Conservation (phyloP, 92 coral and sea anemone species). For the Epizoanthus stellaris region DNA sequence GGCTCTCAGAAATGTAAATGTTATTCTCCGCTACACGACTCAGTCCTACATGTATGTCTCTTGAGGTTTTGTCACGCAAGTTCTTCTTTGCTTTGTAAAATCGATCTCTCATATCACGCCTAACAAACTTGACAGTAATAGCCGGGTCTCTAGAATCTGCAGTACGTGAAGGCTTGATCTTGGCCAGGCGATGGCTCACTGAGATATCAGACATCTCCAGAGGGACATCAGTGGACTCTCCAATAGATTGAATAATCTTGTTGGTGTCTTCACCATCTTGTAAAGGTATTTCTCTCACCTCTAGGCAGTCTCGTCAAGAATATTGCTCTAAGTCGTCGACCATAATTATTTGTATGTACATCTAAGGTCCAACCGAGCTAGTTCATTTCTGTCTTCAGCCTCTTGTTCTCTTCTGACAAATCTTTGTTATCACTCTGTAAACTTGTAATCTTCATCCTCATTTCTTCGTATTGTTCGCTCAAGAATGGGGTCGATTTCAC, state of each 20-base stretch:
- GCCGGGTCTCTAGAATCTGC: constrained; percentile 3
- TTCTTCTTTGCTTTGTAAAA: not conserved
- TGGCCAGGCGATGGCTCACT: too few relatives aligned
- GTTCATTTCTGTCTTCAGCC: constrained; percentile 2
- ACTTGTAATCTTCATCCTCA: not conserved
- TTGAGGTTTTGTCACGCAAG: constrained; percentile 11
- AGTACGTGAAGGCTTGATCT: constrained; percentile 1
- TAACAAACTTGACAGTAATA: constrained; percentile 1
- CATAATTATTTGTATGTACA: not conserved
- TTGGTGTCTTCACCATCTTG: too few relatives aligned
- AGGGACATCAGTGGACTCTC: not conserved
- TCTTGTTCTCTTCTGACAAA: not conserved
- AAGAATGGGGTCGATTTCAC: not conserved
- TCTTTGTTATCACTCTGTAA: not conserved
- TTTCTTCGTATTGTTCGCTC: constrained; percentile 13
- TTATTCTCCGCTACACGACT: constrained; percentile 26
- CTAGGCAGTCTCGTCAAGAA: too few relatives aligned
- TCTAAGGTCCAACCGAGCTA: not conserved
- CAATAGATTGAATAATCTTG: too few relatives aligned
- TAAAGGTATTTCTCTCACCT: too few relatives aligned
- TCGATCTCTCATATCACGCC: constrained; percentile 5
- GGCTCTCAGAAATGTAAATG: constrained; percentile 60
- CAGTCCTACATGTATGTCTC: constrained; percentile 42
- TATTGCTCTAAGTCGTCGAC: too few relatives aligned
- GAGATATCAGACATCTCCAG: not conserved